Evolutionary conservation across 2,113 vertebrate species (phyloP).

Genomic region (Pheucticus melanocephalus): DNA sequence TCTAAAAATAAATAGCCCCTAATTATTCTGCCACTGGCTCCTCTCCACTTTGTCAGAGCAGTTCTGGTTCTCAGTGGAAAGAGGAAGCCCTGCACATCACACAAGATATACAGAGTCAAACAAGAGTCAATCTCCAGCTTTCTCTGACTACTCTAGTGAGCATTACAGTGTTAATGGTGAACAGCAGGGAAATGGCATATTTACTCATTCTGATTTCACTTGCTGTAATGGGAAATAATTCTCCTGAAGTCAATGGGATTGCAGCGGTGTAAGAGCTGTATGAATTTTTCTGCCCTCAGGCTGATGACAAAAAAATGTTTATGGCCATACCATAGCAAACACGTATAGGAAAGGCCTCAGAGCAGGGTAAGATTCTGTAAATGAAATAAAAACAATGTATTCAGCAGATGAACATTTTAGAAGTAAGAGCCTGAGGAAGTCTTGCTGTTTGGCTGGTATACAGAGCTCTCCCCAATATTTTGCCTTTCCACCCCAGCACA

Average conservation of each 20-base stretch:
- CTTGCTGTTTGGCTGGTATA: not conserved
- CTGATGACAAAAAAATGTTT: not conserved
- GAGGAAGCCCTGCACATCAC: not conserved
- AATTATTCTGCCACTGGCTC: not conserved
- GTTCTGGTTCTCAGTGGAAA: not conserved
- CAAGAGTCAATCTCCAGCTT: not conserved
- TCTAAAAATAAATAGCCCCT: not conserved
- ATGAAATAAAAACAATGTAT: not conserved
- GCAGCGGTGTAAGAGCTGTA: not conserved
- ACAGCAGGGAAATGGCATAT: not conserved
- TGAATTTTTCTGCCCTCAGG: not conserved
- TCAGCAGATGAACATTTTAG: not conserved
- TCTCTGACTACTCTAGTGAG: not conserved
- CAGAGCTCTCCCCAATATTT: not conserved
- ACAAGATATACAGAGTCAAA: not conserved
- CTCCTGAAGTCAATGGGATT: not conserved
- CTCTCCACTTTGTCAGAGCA: not conserved
- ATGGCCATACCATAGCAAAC: not conserved
- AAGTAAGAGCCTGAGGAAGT: not conserved
- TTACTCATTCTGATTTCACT: slow-evolving; percentile 3
- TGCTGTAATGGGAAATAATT: not conserved
- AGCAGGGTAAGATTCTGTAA: not conserved
- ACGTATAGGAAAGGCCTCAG: not conserved
- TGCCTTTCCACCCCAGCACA: not conserved
- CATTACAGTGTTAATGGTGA: not conserved